Base-by-base conservation (phyloP, 2,113 vertebrate species). In the Anarrhichthys ocellatus region DNA sequence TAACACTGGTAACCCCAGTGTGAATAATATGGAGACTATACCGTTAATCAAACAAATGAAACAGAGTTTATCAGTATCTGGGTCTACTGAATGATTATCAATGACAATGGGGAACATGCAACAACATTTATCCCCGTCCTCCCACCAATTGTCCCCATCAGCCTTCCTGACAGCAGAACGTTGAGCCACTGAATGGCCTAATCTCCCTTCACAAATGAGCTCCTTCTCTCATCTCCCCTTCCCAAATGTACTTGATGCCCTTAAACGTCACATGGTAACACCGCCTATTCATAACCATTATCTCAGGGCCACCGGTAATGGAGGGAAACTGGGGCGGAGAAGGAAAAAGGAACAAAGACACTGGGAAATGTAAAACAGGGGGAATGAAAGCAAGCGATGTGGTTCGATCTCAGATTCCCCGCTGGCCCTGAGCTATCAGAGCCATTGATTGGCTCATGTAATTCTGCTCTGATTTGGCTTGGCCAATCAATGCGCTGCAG, bases 401-500 rank as follows among this genome's bases (percentile, higher is more conserved):
- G n/a, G n/a, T 87, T 94, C 90, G 79, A 92, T 91, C 81, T 83
- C 82, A 88, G 82, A 87, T 81, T 80, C 83, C 80, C 86, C n/a
- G 32, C 86, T 83, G 83, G 82, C 90, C 89, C 89, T 84, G 82
- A 91, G 87, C 93, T 85, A 92, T 92, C 88, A 86, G 64, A 79
- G 87, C 29, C 90, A 93, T 94, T 92, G 94, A 94, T 81, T 93
- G 91, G 91, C 80, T 92, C 91, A 84, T 93, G 92, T 90, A 92
- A 93, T 93, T 91, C 91, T 89, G 90, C 91, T 92, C 90, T 88
- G 92, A 86, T 91, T 94, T 77, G 76, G 85, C 89, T 91, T 44
- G 68, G 78, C 90, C 91, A 91, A 93, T 94, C 94, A 94, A 94
- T 94, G 91, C 0, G 38, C 86, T 88, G 93, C 88, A 87, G 84